These are phyloP conservation scores for Phataginus tricuspis DNA, from an alignment of 2,797 vertebrate species.

Conservation along the genomic window DNA sequence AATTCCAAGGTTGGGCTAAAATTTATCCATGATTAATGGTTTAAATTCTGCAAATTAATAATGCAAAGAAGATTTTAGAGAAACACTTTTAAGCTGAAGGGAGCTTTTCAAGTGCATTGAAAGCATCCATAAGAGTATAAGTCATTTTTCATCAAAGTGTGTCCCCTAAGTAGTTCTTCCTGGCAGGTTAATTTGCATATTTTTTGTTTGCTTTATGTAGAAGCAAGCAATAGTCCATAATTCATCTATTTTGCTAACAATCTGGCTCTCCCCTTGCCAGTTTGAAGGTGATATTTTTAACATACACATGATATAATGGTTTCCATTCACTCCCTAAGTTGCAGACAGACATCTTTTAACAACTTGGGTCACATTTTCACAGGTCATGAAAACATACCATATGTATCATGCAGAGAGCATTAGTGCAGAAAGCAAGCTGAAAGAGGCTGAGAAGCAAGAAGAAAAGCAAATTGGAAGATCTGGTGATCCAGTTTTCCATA, in stretches of 20 bases:
- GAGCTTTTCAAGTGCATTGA: constrained; percentile 36
- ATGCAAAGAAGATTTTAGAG: constrained; percentile 14
- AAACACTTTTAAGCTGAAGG: constrained; percentile 5
- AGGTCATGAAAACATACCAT: constrained; percentile 99
- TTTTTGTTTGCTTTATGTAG: constrained; percentile 43
- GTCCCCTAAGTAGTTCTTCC: constrained; percentile 30
- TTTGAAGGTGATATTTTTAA: constrained; percentile 53
- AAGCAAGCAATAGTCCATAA: neutral
- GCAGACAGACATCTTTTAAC: constrained; percentile 38
- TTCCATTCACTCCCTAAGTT: neutral
- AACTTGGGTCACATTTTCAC: constrained; percentile 69
- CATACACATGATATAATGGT: neutral
- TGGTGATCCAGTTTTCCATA: constrained; percentile 94
- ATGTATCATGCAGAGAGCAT: constrained; percentile 99
- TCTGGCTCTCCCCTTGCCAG: neutral
- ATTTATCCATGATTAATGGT: neutral
- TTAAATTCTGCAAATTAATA: constrained; percentile 61
- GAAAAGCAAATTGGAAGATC: constrained; percentile 96
- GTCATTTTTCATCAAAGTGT: constrained; percentile 52
- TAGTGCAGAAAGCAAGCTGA: constrained; percentile 97
- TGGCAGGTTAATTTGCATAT: constrained; percentile 56
- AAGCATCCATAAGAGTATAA: neutral
- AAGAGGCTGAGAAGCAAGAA: constrained; percentile 98
- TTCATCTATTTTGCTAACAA: constrained; percentile 46
- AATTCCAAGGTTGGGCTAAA: constrained; percentile 24